A percentile compares a stretch with the other conserved stretches of the same genome.
These are phyloP conservation scores for Ormia ochracea DNA, from an alignment of 2,888 invertebrate species.

Conservation along the genomic window DNA sequence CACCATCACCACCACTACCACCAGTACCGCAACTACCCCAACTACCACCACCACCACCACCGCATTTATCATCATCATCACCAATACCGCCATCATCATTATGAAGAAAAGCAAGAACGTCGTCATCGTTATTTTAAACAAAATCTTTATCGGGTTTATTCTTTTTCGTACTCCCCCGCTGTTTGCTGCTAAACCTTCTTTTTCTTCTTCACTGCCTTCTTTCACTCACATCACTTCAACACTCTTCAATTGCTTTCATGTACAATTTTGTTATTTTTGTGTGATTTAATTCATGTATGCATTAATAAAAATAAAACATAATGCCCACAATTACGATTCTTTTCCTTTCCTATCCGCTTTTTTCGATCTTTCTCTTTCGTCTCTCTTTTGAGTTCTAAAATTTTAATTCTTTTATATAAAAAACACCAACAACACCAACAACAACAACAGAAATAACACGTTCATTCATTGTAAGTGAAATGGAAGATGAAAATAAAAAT, in stretches of 20 bases:
- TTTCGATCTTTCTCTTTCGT: background rate
- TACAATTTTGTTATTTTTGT: constrained; percentile 21
- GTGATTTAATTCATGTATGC: background rate
- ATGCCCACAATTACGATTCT: constrained; percentile 24
- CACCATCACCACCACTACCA: background rate
- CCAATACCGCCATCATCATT: background rate
- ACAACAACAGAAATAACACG: too few species aligned
- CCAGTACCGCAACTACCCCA: background rate
- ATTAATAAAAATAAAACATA: background rate
- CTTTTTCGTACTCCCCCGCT: constrained; percentile 15
- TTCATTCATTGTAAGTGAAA: background rate
- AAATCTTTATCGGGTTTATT: background rate
- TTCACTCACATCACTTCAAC: background rate
- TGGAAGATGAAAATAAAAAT: background rate
- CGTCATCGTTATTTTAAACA: background rate
- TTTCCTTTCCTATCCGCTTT: constrained; percentile 13
- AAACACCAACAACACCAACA: background rate
- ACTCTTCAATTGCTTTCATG: constrained; percentile 32
- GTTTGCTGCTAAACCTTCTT: background rate
- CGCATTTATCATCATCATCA: background rate
- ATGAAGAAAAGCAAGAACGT: background rate
- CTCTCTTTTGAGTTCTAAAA: background rate
- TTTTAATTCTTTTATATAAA: background rate
- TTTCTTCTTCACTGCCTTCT: constrained; percentile 10
- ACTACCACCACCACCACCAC: background rate